phyloP scores from a whole-genome alignment of 2,888 invertebrate genomes.

The Coelogynopora nodosa region DNA sequence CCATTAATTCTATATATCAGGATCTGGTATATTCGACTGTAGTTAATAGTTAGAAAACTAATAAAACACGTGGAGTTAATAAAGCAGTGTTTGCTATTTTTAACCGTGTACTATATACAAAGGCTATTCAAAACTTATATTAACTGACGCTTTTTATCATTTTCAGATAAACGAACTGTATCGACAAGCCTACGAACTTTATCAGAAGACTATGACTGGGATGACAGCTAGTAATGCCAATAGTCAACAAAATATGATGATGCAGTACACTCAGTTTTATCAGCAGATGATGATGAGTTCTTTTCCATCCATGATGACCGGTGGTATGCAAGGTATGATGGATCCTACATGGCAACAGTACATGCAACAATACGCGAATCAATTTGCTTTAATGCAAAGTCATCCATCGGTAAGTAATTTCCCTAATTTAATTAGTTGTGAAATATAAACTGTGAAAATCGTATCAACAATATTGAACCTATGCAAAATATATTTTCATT shows the following conservation, averaged over 20 bases:
- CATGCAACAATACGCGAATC: neutral
- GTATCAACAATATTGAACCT: no score
- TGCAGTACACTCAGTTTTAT: neutral
- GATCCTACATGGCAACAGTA: constrained; percentile 5
- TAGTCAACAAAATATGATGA: neutral
- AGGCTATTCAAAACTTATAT: no score
- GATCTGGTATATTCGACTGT: no score
- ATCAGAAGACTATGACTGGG: constrained; percentile 3
- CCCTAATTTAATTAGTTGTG: neutral
- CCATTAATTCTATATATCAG: no score
- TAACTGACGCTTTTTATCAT: no score
- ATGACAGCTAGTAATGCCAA: neutral
- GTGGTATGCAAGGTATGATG: neutral
- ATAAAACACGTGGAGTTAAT: no score
- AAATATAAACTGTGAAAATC: neutral
- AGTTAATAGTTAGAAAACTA: no score
- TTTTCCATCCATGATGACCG: neutral
- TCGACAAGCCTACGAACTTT: constrained; percentile 7
- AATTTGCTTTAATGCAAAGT: neutral
- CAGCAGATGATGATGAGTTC: neutral
- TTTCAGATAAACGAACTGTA: neutral
- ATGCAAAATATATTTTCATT: no score
- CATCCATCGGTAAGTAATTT: neutral
- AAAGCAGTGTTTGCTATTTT: no score
- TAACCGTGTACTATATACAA: no score